phyloP scores from a whole-genome alignment of 2,113 vertebrate species.

The Phylloscopus whistleri region DNA sequence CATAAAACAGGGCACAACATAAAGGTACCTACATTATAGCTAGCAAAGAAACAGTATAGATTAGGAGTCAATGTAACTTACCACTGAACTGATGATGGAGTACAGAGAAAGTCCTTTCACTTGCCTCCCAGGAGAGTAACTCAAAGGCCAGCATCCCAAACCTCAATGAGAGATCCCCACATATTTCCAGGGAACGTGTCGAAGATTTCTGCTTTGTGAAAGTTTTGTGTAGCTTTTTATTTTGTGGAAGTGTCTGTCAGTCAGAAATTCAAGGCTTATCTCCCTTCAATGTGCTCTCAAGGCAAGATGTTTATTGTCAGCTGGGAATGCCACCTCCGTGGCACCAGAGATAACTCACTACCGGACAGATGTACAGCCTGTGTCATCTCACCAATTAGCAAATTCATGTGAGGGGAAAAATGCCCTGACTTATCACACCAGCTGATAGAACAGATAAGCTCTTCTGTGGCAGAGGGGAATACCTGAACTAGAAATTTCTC shows the following conservation, averaged over 20 bases:
- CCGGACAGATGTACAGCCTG: rapidly evolving
- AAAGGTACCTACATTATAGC: background rate
- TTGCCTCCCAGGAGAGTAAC: background rate
- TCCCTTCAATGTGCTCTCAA: background rate
- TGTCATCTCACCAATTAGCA: background rate
- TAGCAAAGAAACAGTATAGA: background rate
- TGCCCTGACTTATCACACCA: background rate
- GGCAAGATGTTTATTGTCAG: background rate
- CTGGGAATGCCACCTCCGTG: background rate
- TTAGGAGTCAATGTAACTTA: background rate
- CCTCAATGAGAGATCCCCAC: background rate
- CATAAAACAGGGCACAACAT: background rate
- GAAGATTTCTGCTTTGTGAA: background rate
- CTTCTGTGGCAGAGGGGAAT: background rate
- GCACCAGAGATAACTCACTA: background rate
- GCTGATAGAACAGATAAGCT: background rate
- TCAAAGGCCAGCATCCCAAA: background rate
- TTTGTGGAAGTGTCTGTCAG: background rate
- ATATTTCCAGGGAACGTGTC: background rate
- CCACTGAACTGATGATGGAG: rapidly evolving
- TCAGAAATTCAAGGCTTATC: background rate
- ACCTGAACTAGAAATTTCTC: background rate
- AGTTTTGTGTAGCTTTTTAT: background rate
- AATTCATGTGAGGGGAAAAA: background rate
- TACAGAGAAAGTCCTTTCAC: background rate